Base-by-base conservation (phyloP, 2,888 invertebrate species). In the Tromatobia lineatoria region DNA sequence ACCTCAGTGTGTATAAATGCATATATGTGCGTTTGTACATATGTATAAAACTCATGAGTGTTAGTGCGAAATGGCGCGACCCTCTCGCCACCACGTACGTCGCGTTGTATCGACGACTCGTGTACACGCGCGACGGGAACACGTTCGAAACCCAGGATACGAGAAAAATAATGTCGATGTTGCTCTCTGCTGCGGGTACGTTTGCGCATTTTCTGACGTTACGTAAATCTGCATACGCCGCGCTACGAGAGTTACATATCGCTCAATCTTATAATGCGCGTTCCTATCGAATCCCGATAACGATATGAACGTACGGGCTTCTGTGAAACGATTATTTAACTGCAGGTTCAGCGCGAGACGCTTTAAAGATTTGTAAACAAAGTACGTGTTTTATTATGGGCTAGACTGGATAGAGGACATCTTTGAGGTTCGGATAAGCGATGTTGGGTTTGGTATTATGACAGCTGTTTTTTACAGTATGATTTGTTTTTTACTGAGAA, bases 161-260 rank as follows among this genome's bases (percentile, higher is more conserved):
- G n/a, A 29, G 61, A 61, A 38, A 61, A 61, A 61, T 73, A 71
- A 79, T 73, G 54, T 67, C 69, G 73, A 82, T 82, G 83, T 85
- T 82, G 82, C 69, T 74, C 34, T 34, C 57, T 82, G 38, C 66
- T n/a, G n/a, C n/a, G n/a, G 79, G 70, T 71, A 13, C 71, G 47
- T 74, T 61, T 34, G 61, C 50, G 29, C 47, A 29, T 18, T 74
- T 80, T 67, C 61, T 67, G 74, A 83, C 79, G 85, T 88, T 88
- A 88, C 87, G 88, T 86, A 87, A 88, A 88, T 87, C 79, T 50
- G 29, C 50, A 18, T 61, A 42, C 20, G 20, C 15, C 1, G n/a
- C 8, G 23, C 29, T 38, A 23, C 23, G 11, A 10, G 3, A 18
- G 38, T 23, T 45, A 20, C 0, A 38, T 66, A 74, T 61, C 61